Evolutionary conservation across 2,113 vertebrate genomes (phyloP), one percentile per base, ranked within the genome.

Genomic region (Malurus melanocephalus): DNA sequence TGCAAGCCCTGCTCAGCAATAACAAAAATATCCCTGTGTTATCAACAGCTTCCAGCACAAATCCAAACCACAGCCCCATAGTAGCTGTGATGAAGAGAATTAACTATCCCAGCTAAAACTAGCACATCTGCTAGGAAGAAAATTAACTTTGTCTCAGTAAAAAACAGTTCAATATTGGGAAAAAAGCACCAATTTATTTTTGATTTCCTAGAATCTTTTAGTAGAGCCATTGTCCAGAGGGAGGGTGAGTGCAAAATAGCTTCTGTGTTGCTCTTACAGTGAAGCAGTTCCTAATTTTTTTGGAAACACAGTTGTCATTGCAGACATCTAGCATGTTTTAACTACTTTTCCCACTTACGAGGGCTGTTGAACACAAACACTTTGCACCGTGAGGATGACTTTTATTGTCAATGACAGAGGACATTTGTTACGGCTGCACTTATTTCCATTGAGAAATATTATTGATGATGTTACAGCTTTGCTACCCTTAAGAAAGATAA

Each of bases 301-400:
- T 43, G 2, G 21, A 26, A 68, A 43, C 0, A 0, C 30, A 9
- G 6, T 13, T 73, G 20, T 61, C 32, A 59, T 28, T 48, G 40
- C 40, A 60, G 57, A 19, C 27, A 67, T 8, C 27, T 79, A 14
- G 28, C 18, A 20, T 43, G 11, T 60, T 89, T 62, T 67, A 55
- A 23, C 51, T 40, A 2, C 30, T 67, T 53, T 38, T 30, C n/a
- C 86, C 28, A 23, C 26, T 84, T 38, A 15, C 0, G 4, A 71
- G 64, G 60, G 35, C 23, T 95, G 22, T 40, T 71, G 22, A 80
- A 33, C 12, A 7, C 35, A 26, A 87, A 22, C 45, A 49, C 10
- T 80, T 65, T 59, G 35, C 28, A 68, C 45, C 10, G 16, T 55
- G 10, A 66, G 27, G 62, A 42, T 20, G 6, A 35, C 24, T 71